phyloP scores from a whole-genome alignment of 2,888 invertebrate species.

The Cerastis leucographa region DNA sequence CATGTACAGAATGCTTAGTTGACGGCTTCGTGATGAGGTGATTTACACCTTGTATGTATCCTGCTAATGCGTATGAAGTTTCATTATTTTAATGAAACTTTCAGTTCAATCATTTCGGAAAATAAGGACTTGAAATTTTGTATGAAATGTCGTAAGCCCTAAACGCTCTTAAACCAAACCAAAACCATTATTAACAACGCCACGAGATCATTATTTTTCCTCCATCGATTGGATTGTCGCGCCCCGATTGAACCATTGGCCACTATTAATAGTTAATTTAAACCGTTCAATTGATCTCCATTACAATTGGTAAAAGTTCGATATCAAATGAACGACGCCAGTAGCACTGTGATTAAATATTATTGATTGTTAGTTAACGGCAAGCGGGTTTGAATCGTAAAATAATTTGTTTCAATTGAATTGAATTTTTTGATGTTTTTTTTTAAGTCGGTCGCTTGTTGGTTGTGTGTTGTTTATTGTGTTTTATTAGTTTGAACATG shows the following conservation, averaged over 20 bases:
- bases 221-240: conserved; percentile 78
- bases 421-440: conserved; percentile 73
- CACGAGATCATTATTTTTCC: conserved; percentile 31
- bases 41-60: no score
- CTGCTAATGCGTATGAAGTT: no score
- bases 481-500: background rate
- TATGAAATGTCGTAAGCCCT: no score
- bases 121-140: no score
- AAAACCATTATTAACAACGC: background rate
- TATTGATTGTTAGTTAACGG: conserved; percentile 81
- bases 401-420: conserved; percentile 87
- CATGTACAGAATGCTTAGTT: no score
- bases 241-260: conserved; percentile 84
- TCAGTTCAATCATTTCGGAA: no score
- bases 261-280: conserved; percentile 87
- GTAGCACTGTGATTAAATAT: conserved; percentile 83
- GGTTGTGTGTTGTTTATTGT: conserved; percentile 1
- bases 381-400: conserved; percentile 83
- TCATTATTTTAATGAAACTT: no score
- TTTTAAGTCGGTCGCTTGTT: conserved; percentile 40
- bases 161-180: background rate
- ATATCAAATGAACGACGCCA: conserved; percentile 82
- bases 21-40: no score
- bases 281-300: conserved; percentile 88
- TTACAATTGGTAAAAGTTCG: conserved; percentile 87